A percentile compares a stretch with the other conserved stretches of the same genome.
These are phyloP conservation scores for Torymus aiolomorphi DNA, from an alignment of 2,888 invertebrate species.

Conservation along the genomic window DNA sequence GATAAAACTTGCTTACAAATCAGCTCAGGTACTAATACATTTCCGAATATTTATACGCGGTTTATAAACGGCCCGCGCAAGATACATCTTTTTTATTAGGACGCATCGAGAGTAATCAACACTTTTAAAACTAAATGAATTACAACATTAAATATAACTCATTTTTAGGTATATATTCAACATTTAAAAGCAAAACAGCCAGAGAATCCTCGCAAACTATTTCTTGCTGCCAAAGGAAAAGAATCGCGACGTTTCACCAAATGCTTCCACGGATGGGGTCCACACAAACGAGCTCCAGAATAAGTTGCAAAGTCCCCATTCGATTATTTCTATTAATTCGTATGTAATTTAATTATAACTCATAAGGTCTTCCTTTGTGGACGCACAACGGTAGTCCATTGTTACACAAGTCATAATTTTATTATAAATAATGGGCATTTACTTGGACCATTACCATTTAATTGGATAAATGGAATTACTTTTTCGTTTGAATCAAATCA, in stretches of 20 bases:
- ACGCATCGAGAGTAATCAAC: background rate
- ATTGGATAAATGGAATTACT: background rate
- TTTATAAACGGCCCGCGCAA: no score
- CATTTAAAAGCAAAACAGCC: constrained; percentile 97
- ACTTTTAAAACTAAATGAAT: background rate
- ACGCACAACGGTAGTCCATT: constrained; percentile 29
- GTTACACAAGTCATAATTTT: constrained; percentile 21
- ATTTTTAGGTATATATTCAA: constrained; percentile 93
- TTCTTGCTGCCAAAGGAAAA: constrained; percentile 96
- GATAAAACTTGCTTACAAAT: constrained; percentile 98
- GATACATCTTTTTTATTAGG: no score
- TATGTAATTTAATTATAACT: constrained; percentile 33
- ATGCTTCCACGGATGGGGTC: constrained; percentile 99
- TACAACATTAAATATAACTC: background rate
- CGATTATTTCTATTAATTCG: constrained; percentile 20
- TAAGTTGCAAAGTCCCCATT: constrained; percentile 73
- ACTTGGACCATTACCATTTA: background rate
- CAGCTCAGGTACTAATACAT: constrained; percentile 87
- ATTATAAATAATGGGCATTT: constrained; percentile 26
- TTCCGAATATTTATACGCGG: background rate
- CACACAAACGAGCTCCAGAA: constrained; percentile 88
- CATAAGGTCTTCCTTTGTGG: constrained; percentile 43
- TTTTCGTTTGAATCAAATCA: background rate
- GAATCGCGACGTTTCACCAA: constrained; percentile 96
- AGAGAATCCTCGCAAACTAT: constrained; percentile 91